phyloP scores from a whole-genome alignment of 2,113 vertebrate genomes.

The Atrichornis clamosus region DNA sequence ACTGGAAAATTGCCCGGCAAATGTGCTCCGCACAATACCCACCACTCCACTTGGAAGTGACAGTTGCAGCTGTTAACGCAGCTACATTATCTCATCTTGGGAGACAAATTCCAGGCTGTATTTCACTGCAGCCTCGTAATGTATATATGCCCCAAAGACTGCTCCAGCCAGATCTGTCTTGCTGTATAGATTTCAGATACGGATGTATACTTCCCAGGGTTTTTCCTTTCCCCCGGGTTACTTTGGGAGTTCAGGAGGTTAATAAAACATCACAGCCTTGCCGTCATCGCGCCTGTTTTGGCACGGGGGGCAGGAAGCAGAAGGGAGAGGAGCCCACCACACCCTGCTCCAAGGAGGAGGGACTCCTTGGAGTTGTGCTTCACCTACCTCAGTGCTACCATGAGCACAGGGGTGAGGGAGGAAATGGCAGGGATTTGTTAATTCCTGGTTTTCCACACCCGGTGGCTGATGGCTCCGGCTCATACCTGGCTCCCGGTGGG shows the following conservation, averaged over 20 bases:
- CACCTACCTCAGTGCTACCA: fast-evolving
- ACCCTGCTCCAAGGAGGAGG: fast-evolving
- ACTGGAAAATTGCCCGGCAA: conserved; percentile 72
- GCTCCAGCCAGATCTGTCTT: conserved; percentile 53
- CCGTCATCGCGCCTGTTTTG: fast-evolving
- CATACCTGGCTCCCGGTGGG: fast-evolving
- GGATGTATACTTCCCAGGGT: conserved; percentile 8
- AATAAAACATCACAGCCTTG: background rate
- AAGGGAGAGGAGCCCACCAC: background rate
- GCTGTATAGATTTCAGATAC: conserved; percentile 63
- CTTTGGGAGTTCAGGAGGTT: background rate
- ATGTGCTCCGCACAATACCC: conserved; percentile 72
- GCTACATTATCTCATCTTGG: conserved; percentile 71
- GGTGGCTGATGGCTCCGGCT: fast-evolving
- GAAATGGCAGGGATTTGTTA: background rate
- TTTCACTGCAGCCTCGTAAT: conserved; percentile 65
- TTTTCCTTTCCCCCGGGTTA: conserved; percentile 5
- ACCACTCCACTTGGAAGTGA: conserved; percentile 69
- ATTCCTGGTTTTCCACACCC: background rate
- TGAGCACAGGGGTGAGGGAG: background rate
- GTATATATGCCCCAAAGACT: conserved; percentile 59
- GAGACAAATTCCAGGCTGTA: conserved; percentile 69
- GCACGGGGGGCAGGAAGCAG: background rate
- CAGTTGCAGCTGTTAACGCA: conserved; percentile 69
- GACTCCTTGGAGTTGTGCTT: background rate